phyloP scores from a whole-genome alignment of 2,888 invertebrate species.

The Stenoptilia bipunctidactyla region DNA sequence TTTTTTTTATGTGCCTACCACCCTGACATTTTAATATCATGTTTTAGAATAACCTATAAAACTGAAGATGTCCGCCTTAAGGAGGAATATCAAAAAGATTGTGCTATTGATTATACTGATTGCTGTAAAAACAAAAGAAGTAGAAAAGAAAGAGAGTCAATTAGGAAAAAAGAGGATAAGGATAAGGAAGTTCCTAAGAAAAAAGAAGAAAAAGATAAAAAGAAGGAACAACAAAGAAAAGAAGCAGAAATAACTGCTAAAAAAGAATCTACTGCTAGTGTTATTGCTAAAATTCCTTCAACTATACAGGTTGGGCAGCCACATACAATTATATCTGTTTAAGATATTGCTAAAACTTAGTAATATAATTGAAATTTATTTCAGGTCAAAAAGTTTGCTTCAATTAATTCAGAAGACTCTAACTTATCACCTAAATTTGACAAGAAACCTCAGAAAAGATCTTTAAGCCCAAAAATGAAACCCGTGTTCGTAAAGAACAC shows the following conservation, averaged over 20 bases:
- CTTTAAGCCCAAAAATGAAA: slow-evolving; percentile 32
- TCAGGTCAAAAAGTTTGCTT: slow-evolving; percentile 62
- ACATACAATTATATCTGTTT: not conserved
- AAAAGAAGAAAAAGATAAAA: slow-evolving; percentile 22
- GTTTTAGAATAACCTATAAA: slow-evolving; percentile 45
- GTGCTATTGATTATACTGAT: slow-evolving; percentile 39
- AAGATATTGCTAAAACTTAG: not conserved
- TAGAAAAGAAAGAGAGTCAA: slow-evolving; percentile 28
- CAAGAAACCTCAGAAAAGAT: slow-evolving; percentile 41
- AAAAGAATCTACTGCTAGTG: slow-evolving; percentile 15
- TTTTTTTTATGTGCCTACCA: too few species aligned
- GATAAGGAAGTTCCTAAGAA: slow-evolving; percentile 17
- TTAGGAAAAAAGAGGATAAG: slow-evolving; percentile 29
- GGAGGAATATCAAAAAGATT: slow-evolving; percentile 39
- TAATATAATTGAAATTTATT: slow-evolving; percentile 6
- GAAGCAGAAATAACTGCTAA: not conserved
- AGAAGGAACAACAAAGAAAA: slow-evolving; percentile 2
- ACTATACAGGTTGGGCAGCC: slow-evolving; percentile 43
- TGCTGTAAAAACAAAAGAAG: slow-evolving; percentile 46
- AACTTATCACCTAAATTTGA: too few species aligned
- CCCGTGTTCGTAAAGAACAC: slow-evolving; percentile 34
- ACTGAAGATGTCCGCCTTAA: slow-evolving; percentile 48
- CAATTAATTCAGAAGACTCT: slow-evolving; percentile 39
- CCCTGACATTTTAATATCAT: too few species aligned
- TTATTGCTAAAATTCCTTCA: slow-evolving; percentile 43